These are phyloP conservation scores for Capreolus pygargus DNA, from an alignment of 2,113 vertebrate genomes.

Conservation along the genomic window DNA sequence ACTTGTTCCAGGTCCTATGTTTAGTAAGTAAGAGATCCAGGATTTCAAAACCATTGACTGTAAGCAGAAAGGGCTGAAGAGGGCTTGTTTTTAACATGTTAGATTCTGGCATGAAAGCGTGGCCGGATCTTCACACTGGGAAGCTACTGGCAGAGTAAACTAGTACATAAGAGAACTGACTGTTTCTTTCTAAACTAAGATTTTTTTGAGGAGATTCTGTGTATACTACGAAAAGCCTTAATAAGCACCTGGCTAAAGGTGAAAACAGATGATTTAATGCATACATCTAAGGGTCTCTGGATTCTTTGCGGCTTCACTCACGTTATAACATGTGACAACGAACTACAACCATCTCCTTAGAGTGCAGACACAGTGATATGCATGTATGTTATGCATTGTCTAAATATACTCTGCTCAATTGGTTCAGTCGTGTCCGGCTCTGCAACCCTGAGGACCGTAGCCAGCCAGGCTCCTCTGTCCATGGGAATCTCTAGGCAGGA, in stretches of 20 bases:
- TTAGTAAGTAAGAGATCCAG: background rate
- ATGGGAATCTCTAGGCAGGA: background rate
- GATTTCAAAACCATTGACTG: background rate
- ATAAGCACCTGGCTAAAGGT: background rate
- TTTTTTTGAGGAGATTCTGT: background rate
- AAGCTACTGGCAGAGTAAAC: background rate
- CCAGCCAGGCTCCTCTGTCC: background rate
- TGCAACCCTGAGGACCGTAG: background rate
- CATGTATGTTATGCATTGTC: background rate
- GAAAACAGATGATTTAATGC: background rate
- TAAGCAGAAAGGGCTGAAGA: background rate
- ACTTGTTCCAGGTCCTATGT: background rate
- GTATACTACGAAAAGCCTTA: background rate
- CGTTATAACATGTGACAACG: background rate
- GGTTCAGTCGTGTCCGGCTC: background rate
- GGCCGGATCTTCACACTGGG: background rate
- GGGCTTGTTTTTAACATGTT: background rate
- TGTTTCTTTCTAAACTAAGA: background rate
- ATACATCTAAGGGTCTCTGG: background rate
- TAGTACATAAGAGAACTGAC: fast-evolving
- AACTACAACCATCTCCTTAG: background rate
- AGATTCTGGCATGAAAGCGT: background rate
- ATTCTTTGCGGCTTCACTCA: background rate
- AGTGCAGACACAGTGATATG: background rate
- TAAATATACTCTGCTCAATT: background rate